Base-by-base conservation (phyloP, 2,113 vertebrate genomes). In the Helogale parvula region DNA sequence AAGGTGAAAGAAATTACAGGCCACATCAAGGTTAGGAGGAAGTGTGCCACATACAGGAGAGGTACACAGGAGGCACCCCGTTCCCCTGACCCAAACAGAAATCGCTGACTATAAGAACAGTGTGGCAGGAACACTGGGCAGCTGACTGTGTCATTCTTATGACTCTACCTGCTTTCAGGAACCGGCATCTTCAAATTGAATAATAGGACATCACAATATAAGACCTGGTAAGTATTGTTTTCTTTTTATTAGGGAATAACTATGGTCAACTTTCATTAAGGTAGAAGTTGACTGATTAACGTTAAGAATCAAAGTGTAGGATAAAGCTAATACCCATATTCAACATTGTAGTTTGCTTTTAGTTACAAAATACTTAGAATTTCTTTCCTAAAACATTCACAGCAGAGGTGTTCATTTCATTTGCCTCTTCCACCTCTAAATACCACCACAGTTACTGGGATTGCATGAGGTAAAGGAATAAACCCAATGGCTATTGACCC, bases 211-310 rank as follows among this genome's bases (percentile, higher is more conserved):
- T 86, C 86, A 89, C 72, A 86, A 87, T 45, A 93, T 71, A 90
- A 85, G 74, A 89, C 82, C 94, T 94, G 93, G 82, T 94, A 74
- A 80, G 84, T 96, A 94, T 60, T n/a, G 71, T 47, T 94, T 80
- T 92, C 72, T 94, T 92, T 98, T 97, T 97, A 97, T 97, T 97
- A 0, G 19, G 90, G 90, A 89, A 74, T 94, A 95, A 88, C 88
- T 93, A 10, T 21, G 77, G 96, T 72, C 72, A 94, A 52, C 91
- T 94, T 87, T 88, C 35, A 96, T 83, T 85, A 83, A 57, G 29
- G 29, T 50, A 27, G 38, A 97, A 92, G 65, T 69, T 90, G 93
- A 86, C 45, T 71, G 45, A 94, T 33, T 25, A n/a, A 83, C 21
- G 57, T 90, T 74, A 86, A 84, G 81, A 97, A 60, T 85, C 54